These are phyloP conservation scores for Trachelus tabidus DNA, from an alignment of 2,888 invertebrate species.

Conservation along the genomic window DNA sequence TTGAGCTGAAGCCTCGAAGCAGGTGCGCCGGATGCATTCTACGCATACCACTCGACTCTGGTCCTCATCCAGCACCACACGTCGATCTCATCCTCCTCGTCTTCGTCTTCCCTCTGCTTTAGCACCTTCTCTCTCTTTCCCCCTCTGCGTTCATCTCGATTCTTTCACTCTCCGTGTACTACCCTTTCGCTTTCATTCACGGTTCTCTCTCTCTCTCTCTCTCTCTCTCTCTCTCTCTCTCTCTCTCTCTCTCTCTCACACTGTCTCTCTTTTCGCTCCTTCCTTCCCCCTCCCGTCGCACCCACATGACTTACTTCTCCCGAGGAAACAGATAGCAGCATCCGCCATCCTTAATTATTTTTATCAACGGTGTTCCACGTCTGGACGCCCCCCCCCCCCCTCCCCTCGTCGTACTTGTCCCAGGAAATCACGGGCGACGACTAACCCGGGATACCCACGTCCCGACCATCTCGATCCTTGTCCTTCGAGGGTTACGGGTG, in stretches of 20 bases:
- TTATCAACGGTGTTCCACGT: constrained; percentile 16
- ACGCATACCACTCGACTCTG: constrained; percentile 26
- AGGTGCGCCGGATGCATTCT: constrained; percentile 39
- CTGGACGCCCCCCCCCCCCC: too few relatives aligned
- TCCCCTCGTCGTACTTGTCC: too few relatives aligned
- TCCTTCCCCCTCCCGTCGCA: constrained; percentile 7
- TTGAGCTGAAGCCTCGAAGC: constrained; percentile 25
- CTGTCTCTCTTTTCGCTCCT: neutral
- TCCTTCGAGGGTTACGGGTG: too few relatives aligned
- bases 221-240: constrained; percentile 2
- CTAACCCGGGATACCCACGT: too few relatives aligned
- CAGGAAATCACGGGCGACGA: too few relatives aligned
- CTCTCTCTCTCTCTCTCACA: constrained; percentile 2
- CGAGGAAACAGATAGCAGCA: constrained; percentile 8
- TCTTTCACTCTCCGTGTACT: constrained; percentile 19
- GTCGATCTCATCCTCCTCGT: constrained; percentile 27
- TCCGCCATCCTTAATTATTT: constrained; percentile 29
- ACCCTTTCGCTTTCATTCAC: neutral
- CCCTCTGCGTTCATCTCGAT: constrained; percentile 1
- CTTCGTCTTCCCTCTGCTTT: neutral
- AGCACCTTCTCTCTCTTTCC: neutral
- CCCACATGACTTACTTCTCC: constrained; percentile 6
- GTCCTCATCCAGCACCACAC: constrained; percentile 36
- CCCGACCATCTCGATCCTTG: too few relatives aligned
- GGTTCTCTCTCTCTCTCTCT: constrained; percentile 6